A percentile compares a stretch with the other conserved stretches of the same genome.
Evolutionary conservation across 2,888 invertebrate genomes (phyloP).

Genomic region (Encarsia formosa): DNA sequence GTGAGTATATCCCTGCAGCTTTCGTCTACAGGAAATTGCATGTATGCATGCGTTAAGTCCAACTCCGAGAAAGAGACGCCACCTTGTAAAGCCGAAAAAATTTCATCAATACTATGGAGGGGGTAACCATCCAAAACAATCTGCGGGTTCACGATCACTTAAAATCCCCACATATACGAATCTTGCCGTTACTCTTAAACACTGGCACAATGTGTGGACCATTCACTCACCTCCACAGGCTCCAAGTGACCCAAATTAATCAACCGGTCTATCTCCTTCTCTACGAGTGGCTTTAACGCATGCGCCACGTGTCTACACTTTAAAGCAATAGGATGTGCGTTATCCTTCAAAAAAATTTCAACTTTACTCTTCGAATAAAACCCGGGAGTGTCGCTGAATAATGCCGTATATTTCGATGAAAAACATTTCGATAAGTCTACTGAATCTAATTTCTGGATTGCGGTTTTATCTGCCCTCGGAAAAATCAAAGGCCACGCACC

Average conservation of each 20-base stretch:
- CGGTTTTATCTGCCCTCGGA: not conserved
- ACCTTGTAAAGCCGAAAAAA: conserved; percentile 7
- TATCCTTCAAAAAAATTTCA: conserved; percentile 15
- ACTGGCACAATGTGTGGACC: conserved; percentile 13
- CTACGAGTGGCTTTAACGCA: conserved; percentile 12
- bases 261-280: conserved; percentile 10
- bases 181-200: conserved; percentile 7
- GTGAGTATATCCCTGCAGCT: conserved; percentile 13
- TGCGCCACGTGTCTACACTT: conserved; percentile 14
- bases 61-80: conserved; percentile 11
- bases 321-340: conserved; percentile 12
- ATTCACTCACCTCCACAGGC: conserved; percentile 8
- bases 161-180: not conserved
- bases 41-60: conserved; percentile 22
- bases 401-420: not conserved
- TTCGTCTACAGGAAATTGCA: conserved; percentile 24
- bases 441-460: too few relatives aligned
- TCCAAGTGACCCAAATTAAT: conserved; percentile 10
- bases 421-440: not conserved
- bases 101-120: not conserved
- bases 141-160: not conserved
- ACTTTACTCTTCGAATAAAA: conserved; percentile 15
- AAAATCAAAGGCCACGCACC: conserved; percentile 13
- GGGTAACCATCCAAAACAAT: not conserved
- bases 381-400: conserved; percentile 12